Percentiles rank a stretch among this genome's conserved stretches.
Conservation (phyloP, 2,888 invertebrate genomes). For the Macaria liturata region DNA sequence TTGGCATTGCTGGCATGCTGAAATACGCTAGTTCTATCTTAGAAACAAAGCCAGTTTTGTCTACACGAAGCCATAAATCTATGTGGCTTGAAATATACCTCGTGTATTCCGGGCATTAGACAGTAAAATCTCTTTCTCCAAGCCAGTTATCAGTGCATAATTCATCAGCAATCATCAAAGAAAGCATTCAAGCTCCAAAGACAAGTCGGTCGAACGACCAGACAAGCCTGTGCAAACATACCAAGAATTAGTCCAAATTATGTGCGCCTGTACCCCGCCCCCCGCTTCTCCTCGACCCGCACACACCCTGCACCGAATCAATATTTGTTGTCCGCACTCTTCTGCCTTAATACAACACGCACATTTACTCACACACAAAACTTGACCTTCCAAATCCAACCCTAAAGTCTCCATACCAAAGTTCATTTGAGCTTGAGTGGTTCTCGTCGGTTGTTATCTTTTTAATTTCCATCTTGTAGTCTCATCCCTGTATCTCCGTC, state of each 20-base stretch:
- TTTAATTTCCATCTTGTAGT: constrained; percentile 39
- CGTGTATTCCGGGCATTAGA: too few species aligned
- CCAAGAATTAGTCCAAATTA: constrained; percentile 83
- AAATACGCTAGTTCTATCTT: too few species aligned
- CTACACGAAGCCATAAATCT: too few species aligned
- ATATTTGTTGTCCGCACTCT: constrained; percentile 84
- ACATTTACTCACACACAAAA: constrained; percentile 65
- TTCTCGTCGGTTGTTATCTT: constrained; percentile 42
- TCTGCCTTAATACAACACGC: constrained; percentile 82
- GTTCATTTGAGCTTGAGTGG: constrained; percentile 3
- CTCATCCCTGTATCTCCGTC: constrained; percentile 76
- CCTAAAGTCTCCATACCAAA: neutral
- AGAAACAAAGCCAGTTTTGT: too few species aligned
- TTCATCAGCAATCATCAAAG: constrained; percentile 19
- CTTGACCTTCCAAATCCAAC: constrained; percentile 19
- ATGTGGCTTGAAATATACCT: too few species aligned
- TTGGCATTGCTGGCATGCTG: too few species aligned
- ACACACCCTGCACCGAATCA: constrained; percentile 74
- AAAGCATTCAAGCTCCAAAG: constrained; percentile 57
- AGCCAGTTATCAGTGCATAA: constrained; percentile 9
- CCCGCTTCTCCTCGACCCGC: constrained; percentile 45
- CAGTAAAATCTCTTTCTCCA: too few species aligned
- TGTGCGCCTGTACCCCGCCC: constrained; percentile 59
- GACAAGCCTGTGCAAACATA: constrained; percentile 79
- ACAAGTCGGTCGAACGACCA: constrained; percentile 63